phyloP scores from a whole-genome alignment of 1,140 invertebrate species.

The Pseudomyrmex gracilis region DNA sequence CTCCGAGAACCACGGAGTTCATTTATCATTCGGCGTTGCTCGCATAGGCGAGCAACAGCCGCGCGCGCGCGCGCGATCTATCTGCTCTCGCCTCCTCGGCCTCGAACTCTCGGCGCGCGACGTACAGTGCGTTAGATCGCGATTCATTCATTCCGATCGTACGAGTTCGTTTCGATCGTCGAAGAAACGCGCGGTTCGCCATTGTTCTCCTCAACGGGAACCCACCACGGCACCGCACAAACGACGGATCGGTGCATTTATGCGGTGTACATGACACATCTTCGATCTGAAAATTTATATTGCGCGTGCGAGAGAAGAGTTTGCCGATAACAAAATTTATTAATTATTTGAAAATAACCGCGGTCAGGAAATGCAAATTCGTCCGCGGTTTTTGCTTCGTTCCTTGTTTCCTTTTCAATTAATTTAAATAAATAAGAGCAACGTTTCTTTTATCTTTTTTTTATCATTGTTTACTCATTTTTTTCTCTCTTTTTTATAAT shows the following conservation, averaged over 20 bases:
- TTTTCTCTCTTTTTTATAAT: background rate
- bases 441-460: background rate
- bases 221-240: background rate
- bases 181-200: constrained; percentile 36
- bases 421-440: background rate
- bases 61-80: too few relatives aligned
- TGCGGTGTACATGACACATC: background rate
- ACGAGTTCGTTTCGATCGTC: constrained; percentile 57
- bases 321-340: constrained; percentile 14
- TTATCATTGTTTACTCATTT: background rate
- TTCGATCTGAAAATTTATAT: background rate
- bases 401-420: background rate
- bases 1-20: constrained; percentile 80
- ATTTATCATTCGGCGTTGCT: constrained; percentile 80
- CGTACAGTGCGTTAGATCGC: constrained; percentile 74
- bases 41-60: constrained; percentile 56
- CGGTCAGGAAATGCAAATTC: background rate
- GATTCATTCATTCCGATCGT: constrained; percentile 71
- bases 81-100: constrained; percentile 67
- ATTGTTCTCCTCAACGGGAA: constrained; percentile 42
- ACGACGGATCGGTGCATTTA: constrained; percentile 10
- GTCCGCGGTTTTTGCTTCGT: background rate
- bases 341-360: constrained; percentile 9
- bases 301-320: background rate
- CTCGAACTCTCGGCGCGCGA: constrained; percentile 66